These are phyloP conservation scores for Syrista parreyssii DNA, from an alignment of 2,888 invertebrate genomes.

Conservation along the genomic window DNA sequence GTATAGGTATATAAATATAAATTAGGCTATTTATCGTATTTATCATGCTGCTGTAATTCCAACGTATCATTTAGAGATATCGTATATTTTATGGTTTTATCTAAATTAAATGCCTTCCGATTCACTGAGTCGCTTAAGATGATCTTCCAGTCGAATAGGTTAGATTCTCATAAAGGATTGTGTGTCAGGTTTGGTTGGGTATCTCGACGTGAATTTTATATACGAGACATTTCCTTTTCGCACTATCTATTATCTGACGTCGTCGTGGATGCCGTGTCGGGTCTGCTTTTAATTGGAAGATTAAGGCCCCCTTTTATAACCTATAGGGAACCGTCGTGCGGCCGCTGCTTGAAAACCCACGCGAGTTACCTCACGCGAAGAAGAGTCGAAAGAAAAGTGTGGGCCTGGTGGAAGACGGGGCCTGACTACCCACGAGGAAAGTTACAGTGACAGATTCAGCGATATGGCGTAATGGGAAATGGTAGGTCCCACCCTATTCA, in stretches of 20 bases:
- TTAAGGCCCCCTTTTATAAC: conserved; percentile 34
- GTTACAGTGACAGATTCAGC: conserved; percentile 45
- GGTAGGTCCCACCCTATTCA: neutral
- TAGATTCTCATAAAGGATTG: neutral
- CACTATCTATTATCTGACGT: conserved; percentile 26
- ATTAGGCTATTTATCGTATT: neutral
- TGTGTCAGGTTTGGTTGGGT: neutral
- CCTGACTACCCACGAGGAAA: conserved; percentile 31
- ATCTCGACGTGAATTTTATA: neutral
- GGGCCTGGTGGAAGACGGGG: conserved; percentile 28
- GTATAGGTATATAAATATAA: neutral
- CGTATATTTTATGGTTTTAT: neutral
- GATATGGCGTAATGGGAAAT: conserved; percentile 39
- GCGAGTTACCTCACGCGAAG: conserved; percentile 17
- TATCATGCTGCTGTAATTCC: neutral
- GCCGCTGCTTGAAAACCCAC: conserved; percentile 4
- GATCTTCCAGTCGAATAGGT: neutral
- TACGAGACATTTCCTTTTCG: conserved; percentile 16
- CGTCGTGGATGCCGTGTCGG: neutral
- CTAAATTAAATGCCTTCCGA: conserved; percentile 5
- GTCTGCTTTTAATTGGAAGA: conserved; percentile 50
- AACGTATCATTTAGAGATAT: neutral
- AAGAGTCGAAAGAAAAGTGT: conserved; percentile 16
- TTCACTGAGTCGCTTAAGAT: conserved; percentile 2
- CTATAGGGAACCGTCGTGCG: conserved; percentile 5